Evolutionary conservation across 2,113 vertebrate species (phyloP), one percentile per base, ranked within the genome.

Genomic region (Rousettus leschenaultii): DNA sequence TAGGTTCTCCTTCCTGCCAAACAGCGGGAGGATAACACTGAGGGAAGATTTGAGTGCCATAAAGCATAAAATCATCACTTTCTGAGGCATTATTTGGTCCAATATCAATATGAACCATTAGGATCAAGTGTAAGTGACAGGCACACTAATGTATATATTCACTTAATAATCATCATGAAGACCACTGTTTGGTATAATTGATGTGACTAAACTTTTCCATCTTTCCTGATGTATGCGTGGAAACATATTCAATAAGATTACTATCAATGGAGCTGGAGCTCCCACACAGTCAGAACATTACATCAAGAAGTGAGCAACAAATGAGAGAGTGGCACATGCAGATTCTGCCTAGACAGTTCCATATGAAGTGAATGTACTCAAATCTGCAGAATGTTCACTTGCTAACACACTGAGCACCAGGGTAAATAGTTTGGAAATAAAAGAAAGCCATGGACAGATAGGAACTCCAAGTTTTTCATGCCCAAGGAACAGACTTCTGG

Each of bases 181-280:
- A 94, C 88, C 83, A 55, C 59, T 96, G 93, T 88, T 79, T 97
- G 94, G 48, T 97, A 79, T 97, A 93, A 96, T 79, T 93, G 70
- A 63, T 79, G 63, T 51, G 68, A 87, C 93, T 98, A 96, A 97
- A 88, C 71, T 80, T 89, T 94, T 97, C 79, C 84, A 55, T 98
- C 97, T 97, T 97, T 95, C 71, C 85, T 98, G 91, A 97, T 91
- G 74, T 38, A 61, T 94, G 77, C 66, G 71, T 51, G 93, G 95
- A 98, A 87, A 96, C 92, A 97, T 77, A 87, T 77, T 83, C 14
- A 80, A 38, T 65, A 66, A 74, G 59, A 78, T 91, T 83, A 82
- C 94, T 97, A 71, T 73, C 95, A 98, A 93, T 74, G 97, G 33
- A 91, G 12, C 83, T 95, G 71, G 94, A 97, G 97, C 95, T 94